Percentiles rank a stretch among this genome's conserved stretches.
phyloP scores from a whole-genome alignment of 2,888 invertebrate genomes.

The Julus scandinavius region DNA sequence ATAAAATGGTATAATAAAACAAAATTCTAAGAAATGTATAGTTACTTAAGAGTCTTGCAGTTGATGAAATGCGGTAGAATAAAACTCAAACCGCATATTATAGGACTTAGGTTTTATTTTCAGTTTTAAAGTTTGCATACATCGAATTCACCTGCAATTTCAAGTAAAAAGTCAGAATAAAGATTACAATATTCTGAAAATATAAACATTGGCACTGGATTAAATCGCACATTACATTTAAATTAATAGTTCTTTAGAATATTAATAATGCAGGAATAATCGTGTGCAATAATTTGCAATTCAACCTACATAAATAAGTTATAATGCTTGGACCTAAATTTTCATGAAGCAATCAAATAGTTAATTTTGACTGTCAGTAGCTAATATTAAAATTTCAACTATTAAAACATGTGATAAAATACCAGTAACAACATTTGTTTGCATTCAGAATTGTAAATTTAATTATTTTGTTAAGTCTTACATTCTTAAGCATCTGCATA shows the following conservation, averaged over 20 bases:
- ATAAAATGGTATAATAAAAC: no score
- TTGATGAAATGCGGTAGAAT: no score
- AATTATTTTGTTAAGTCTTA: background rate
- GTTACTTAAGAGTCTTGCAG: no score
- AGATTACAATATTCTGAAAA: background rate
- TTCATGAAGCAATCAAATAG: background rate
- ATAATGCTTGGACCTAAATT: background rate
- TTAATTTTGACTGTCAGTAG: no score
- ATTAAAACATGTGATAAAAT: background rate
- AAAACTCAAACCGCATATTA: background rate
- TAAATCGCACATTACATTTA: background rate
- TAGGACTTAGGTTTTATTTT: slow-evolving; percentile 14
- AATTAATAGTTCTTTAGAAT: background rate
- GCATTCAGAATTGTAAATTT: slow-evolving; percentile 12
- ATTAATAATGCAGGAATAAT: no score
- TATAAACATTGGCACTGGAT: slow-evolving; percentile 4
- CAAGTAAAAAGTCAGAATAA: background rate
- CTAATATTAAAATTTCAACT: no score
- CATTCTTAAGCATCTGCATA: slow-evolving; percentile 33
- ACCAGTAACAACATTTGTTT: background rate
- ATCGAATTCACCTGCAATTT: slow-evolving; percentile 7
- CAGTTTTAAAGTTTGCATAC: slow-evolving; percentile 28
- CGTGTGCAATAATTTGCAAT: no score
- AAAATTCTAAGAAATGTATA: no score
- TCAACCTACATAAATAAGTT: no score